Evolutionary conservation across 2,888 invertebrate species (phyloP).

Genomic region (Pseudoips prasinana): DNA sequence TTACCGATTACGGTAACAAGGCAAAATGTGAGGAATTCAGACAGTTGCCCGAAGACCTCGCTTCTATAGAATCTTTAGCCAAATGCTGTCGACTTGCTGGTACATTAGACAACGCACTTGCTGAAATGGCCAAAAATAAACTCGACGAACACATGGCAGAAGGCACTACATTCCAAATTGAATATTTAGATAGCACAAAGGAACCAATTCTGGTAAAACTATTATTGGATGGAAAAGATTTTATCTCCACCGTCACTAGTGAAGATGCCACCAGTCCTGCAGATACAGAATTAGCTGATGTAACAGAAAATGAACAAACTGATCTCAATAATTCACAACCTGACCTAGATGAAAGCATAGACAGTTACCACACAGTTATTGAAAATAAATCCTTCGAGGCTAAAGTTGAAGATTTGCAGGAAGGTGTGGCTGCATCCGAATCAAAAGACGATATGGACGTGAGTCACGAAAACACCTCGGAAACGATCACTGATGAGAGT

Average conservation of each 20-base stretch:
- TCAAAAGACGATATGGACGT: constrained; percentile 29
- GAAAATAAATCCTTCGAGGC: constrained; percentile 60
- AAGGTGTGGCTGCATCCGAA: constrained; percentile 21
- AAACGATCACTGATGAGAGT: constrained; percentile 40
- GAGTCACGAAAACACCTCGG: constrained; percentile 37
- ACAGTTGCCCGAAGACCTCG: constrained; percentile 83
- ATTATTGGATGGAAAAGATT: constrained; percentile 75
- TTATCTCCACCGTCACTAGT: constrained; percentile 38
- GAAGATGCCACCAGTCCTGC: neutral
- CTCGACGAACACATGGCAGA: constrained; percentile 59
- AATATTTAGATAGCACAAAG: constrained; percentile 81
- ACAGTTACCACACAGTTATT: constrained; percentile 64
- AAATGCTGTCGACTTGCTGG: constrained; percentile 83
- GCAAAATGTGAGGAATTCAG: constrained; percentile 82
- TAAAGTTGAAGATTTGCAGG: constrained; percentile 35
- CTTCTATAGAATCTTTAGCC: constrained; percentile 81
- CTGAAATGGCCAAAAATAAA: constrained; percentile 58
- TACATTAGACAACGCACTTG: constrained; percentile 65
- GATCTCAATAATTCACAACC: constrained; percentile 41
- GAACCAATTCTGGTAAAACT: constrained; percentile 83
- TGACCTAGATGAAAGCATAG: constrained; percentile 65
- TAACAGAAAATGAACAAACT: constrained; percentile 15
- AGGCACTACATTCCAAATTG: constrained; percentile 78
- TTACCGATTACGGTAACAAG: constrained; percentile 87
- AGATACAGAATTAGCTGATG: constrained; percentile 1